Evolutionary conservation across 2,113 vertebrate genomes (phyloP).

Genomic region (Channa maculata): DNA sequence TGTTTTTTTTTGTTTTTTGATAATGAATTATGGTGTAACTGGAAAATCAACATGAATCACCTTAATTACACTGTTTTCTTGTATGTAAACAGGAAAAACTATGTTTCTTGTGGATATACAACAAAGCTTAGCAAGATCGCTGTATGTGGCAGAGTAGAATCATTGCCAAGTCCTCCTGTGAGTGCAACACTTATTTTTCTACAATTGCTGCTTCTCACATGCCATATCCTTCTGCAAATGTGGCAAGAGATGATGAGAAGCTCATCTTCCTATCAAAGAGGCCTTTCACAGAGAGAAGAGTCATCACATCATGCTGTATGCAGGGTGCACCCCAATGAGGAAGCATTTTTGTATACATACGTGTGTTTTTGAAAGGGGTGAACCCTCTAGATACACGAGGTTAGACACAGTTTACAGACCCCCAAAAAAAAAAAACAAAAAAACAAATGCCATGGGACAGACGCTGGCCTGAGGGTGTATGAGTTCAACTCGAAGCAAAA

Average conservation of each 20-base stretch:
- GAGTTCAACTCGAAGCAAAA: constrained; percentile 16
- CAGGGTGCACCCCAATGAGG: constrained; percentile 39
- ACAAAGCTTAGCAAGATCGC: not conserved
- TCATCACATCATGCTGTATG: constrained; percentile 43
- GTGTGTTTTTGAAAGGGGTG: constrained; percentile 14
- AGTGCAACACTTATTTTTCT: constrained; percentile 24
- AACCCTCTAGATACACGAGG: constrained; percentile 46
- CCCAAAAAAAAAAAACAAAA: constrained; percentile 33
- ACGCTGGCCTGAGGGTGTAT: constrained; percentile 26
- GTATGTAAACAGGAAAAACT: not conserved
- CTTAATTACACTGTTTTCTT: constrained; percentile 9
- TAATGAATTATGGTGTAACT: not conserved
- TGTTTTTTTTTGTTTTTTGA: constrained; percentile 16
- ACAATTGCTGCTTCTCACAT: constrained; percentile 35
- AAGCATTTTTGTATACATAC: constrained; percentile 2
- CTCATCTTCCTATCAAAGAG: constrained; percentile 48
- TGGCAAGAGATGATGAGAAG: constrained; percentile 34
- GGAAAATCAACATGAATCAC: constrained; percentile 45
- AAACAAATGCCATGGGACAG: constrained; percentile 43
- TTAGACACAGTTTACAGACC: constrained; percentile 76
- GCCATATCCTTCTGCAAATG: constrained; percentile 15
- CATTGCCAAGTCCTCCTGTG: constrained; percentile 5
- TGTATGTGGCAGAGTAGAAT: not conserved
- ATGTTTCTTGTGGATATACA: constrained; percentile 8
- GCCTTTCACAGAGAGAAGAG: constrained; percentile 50